Evolutionary conservation across 2,113 vertebrate species (phyloP), one percentile per base, ranked within the genome.

Genomic region (Astatotilapia flaviijosephi): DNA sequence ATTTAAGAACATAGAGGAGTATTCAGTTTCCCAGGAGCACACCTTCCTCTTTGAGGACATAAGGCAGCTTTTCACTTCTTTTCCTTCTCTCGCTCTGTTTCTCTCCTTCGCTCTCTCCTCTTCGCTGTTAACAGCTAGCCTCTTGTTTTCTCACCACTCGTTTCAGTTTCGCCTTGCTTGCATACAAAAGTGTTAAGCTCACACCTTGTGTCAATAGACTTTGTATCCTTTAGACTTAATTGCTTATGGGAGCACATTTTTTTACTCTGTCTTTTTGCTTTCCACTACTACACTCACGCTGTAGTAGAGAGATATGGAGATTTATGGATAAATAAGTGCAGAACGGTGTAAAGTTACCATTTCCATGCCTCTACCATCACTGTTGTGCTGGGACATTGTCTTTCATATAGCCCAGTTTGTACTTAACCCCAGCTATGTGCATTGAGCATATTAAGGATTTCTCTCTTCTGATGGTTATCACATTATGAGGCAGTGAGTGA

Each of bases 21-120:
- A 91, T 94, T 94, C 91, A 95, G 86, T 90, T 93, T 84, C 86
- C 83, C 77, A 56, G 82, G 91, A 93, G 75, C 23, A 47, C 11
- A 82, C 90, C 89, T 91, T 93, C 84, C 91, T 87, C 85, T 84
- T 77, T 65, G 45, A 80, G 80, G 86, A 65, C 73, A 60, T 82
- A 80, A 89, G 53, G 45, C 79, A 31, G 81, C 65, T 58, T 86
- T 92, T 91, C 51, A 86, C 54, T 84, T 12, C 21, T 75, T 42
- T 70, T 45, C 35, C 12, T 75, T 70, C 37, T 15, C 86, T 37
- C 56, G 23, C 49, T 21, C 26, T 15, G 19, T 77, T 75, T 75
- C 42, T 49, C 73, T 53, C 23, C 28, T 85, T 33, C 53, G 23
- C 45, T 62, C 85, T 37, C 55, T 70, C 84, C 55, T 28, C 47